These are phyloP conservation scores for Botia kubotai DNA, from an alignment of 2,797 vertebrate species.

Conservation along the genomic window DNA sequence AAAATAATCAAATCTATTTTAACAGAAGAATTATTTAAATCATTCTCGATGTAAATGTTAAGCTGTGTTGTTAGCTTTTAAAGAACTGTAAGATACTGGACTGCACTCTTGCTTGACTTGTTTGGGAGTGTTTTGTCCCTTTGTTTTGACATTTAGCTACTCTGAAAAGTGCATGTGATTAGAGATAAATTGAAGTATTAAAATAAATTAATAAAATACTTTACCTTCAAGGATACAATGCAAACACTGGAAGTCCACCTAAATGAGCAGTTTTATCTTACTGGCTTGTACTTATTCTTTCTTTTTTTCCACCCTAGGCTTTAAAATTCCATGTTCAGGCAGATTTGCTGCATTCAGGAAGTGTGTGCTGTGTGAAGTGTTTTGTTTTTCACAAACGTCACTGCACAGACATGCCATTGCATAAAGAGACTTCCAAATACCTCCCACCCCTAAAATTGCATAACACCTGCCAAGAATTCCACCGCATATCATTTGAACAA, in stretches of 20 bases:
- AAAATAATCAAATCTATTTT: not conserved
- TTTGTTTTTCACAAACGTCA: not conserved
- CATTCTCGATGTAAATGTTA: not conserved
- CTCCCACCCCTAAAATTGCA: conserved; percentile 2
- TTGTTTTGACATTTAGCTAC: not conserved
- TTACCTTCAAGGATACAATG: not conserved
- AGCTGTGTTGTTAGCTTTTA: not conserved
- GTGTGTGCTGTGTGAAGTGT: not conserved
- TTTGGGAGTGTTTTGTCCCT: not conserved
- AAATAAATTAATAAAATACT: not conserved
- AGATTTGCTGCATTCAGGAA: not conserved
- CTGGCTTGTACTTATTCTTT: not conserved
- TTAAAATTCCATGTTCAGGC: not conserved
- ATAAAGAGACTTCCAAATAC: not conserved
- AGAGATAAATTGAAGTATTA: not conserved
- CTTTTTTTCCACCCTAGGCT: not conserved
- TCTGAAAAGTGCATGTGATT: not conserved
- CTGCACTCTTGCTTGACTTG: not conserved
- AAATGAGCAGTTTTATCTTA: not conserved
- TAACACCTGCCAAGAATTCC: not conserved
- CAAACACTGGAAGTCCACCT: not conserved
- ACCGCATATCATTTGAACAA: too few species aligned
- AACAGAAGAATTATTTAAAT: too few species aligned
- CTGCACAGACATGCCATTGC: not conserved
- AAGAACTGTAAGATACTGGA: not conserved